Percentiles rank a stretch among this genome's conserved stretches.
These are phyloP conservation scores for Anthopleura xanthogrammica DNA, from an alignment of 92 coral and sea anemone species.

Conservation along the genomic window DNA sequence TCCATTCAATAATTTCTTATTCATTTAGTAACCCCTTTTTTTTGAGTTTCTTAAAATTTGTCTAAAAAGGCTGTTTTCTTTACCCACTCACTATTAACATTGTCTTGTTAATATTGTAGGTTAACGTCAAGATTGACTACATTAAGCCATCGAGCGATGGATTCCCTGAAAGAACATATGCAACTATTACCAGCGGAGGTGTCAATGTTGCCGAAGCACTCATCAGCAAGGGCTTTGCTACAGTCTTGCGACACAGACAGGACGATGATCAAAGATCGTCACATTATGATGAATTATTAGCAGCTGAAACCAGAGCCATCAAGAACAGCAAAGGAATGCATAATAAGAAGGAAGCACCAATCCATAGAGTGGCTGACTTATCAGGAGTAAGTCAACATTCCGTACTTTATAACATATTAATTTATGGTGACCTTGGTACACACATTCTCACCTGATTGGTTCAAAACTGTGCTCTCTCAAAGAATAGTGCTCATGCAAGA, in stretches of 20 bases:
- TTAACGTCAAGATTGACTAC: constrained; percentile 82
- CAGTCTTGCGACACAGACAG: constrained; percentile 95
- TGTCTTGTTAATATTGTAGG: constrained; percentile 43
- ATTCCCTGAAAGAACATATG: constrained; percentile 92
- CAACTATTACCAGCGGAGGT: constrained; percentile 82
- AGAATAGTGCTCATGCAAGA: no score
- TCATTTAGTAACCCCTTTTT: no score
- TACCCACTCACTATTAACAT: no score
- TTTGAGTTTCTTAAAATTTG: no score
- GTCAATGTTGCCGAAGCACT: constrained; percentile 95
- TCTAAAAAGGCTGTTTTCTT: no score
- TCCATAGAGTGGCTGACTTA: constrained; percentile 91
- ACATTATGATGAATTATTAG: constrained; percentile 86
- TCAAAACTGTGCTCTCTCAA: no score
- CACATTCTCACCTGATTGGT: neutral
- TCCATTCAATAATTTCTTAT: no score
- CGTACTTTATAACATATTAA: neutral
- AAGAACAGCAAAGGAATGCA: constrained; percentile 96
- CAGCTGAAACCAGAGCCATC: constrained; percentile 95
- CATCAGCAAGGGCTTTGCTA: constrained; percentile 94
- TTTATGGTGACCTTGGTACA: neutral
- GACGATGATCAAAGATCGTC: constrained; percentile 98
- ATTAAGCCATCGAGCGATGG: constrained; percentile 96
- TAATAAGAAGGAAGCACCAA: constrained; percentile 89
- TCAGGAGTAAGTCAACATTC: constrained; percentile 65